phyloP scores from a whole-genome alignment of 2,797 vertebrate species.

The Potorous gilbertii region DNA sequence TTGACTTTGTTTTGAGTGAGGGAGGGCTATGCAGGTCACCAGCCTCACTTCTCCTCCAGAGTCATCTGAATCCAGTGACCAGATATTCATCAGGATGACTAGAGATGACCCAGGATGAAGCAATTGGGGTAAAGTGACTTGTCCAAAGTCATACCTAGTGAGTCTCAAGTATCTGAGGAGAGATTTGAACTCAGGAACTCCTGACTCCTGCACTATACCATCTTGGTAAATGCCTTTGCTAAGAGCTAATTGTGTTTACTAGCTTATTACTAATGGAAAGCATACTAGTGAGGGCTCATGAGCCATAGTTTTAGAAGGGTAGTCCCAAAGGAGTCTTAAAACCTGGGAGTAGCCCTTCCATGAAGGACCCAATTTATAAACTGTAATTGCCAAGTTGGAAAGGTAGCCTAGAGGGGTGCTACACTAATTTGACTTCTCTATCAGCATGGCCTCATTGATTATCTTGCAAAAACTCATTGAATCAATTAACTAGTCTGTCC shows the following conservation, averaged over 20 bases:
- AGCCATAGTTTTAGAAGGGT: neutral
- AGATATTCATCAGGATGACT: too few species aligned
- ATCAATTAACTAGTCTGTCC: conserved; percentile 51
- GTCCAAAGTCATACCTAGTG: too few species aligned
- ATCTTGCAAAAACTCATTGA: conserved; percentile 43
- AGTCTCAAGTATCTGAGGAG: too few species aligned
- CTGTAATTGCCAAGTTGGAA: neutral
- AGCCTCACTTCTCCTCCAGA: too few species aligned
- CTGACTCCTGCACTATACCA: neutral
- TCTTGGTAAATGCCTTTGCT: neutral
- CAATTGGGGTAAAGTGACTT: too few species aligned
- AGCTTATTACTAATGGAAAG: neutral
- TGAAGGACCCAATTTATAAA: neutral
- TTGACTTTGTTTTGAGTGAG: too few species aligned
- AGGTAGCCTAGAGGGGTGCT: neutral
- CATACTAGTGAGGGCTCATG: neutral
- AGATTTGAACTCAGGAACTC: too few species aligned
- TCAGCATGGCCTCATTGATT: conserved; percentile 48
- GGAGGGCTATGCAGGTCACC: too few species aligned
- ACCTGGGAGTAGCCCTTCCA: neutral
- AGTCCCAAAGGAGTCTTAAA: neutral
- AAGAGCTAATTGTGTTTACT: neutral
- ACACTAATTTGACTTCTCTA: conserved; percentile 40
- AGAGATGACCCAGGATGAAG: too few species aligned
- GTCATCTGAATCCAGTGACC: too few species aligned